Conservation (phyloP, 2,113 vertebrate genomes). For the Syngnathus typhle region DNA sequence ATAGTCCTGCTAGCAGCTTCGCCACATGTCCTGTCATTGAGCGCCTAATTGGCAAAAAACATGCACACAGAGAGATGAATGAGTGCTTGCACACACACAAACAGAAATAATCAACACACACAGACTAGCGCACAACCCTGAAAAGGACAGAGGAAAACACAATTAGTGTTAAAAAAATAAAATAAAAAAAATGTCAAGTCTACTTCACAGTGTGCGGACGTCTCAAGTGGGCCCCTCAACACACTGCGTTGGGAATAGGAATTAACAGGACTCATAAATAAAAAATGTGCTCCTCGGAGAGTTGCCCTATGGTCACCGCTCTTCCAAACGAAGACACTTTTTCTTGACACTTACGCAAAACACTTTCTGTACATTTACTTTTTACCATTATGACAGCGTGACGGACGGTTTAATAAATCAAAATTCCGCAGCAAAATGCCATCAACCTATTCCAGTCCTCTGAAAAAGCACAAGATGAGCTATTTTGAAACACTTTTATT, state of each 20-base stretch:
- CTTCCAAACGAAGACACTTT: not conserved
- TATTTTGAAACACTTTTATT: not conserved
- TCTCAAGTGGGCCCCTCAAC: slow-evolving; percentile 2
- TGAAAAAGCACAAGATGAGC: not conserved
- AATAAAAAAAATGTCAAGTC: slow-evolving; percentile 6
- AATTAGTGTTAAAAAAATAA: slow-evolving; percentile 6
- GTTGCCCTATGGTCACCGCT: not conserved
- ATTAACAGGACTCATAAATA: slow-evolving; percentile 5
- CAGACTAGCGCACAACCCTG: not conserved
- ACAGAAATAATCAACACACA: slow-evolving; percentile 4
- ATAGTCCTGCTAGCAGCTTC: slow-evolving; percentile 61
- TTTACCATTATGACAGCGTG: not conserved
- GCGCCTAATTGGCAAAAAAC: slow-evolving; percentile 68
- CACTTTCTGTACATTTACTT: not conserved
- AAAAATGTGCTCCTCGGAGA: not conserved
- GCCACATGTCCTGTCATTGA: slow-evolving; percentile 69
- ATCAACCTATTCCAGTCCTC: too few relatives aligned
- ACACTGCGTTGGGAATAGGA: slow-evolving; percentile 4
- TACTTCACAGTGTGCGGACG: slow-evolving; percentile 8
- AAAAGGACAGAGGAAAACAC: slow-evolving; percentile 6
- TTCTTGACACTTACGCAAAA: not conserved
- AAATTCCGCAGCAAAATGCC: too few relatives aligned
- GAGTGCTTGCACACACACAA: slow-evolving; percentile 35
- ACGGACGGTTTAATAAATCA: not conserved
- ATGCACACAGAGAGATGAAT: slow-evolving; percentile 52